Percentiles rank a stretch among this genome's conserved stretches.
These are phyloP conservation scores for Prinia subflava DNA, from an alignment of 2,113 vertebrate species.

Conservation along the genomic window DNA sequence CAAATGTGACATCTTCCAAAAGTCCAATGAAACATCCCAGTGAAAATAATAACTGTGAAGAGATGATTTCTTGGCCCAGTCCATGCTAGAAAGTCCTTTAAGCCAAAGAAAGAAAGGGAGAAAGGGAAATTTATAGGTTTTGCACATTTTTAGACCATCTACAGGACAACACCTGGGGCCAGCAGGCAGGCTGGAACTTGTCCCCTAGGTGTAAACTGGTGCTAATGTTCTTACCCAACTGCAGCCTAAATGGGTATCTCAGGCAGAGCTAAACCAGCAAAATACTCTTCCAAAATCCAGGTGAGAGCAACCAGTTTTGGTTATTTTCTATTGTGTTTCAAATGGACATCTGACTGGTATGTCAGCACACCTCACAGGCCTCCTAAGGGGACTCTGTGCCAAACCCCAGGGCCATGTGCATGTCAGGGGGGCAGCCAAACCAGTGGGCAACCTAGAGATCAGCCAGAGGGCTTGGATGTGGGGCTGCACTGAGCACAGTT, in stretches of 20 bases:
- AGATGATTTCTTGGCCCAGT: background rate
- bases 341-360: background rate
- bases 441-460: background rate
- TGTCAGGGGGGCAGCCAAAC: background rate
- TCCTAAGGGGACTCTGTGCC: background rate
- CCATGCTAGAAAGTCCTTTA: background rate
- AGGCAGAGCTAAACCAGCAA: background rate
- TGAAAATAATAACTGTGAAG: background rate
- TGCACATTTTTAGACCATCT: background rate
- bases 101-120: background rate
- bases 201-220: background rate
- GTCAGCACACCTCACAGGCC: background rate
- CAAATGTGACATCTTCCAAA: background rate
- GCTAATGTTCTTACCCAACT: background rate
- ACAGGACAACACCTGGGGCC: background rate
- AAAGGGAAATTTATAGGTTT: background rate
- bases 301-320: background rate
- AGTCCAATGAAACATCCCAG: background rate
- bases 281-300: background rate
- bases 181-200: background rate
- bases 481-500: background rate
- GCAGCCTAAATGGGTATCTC: background rate
- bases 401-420: background rate
- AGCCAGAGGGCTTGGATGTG: background rate
- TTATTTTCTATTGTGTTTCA: background rate